Conservation (phyloP, 2,888 invertebrate species). For the Hanleya hanleyi region DNA sequence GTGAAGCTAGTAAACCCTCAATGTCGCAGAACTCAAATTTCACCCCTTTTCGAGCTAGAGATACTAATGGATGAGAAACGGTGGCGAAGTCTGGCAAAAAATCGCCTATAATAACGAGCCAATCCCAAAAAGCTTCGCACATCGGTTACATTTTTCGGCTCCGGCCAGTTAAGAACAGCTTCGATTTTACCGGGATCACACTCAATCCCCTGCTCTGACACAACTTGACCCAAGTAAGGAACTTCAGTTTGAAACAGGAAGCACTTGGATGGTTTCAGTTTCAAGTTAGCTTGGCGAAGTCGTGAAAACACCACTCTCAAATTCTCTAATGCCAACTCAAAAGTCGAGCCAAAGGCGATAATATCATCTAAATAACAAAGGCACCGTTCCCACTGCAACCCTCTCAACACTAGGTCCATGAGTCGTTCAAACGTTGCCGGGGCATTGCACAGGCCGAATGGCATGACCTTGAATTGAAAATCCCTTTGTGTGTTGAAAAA, state of each 20-base stretch:
- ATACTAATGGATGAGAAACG: not conserved
- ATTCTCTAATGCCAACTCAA: no score
- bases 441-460: no score
- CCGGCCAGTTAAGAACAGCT: not conserved
- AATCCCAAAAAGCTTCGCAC: conserved; percentile 21
- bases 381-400: no score
- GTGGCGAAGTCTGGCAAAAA: conserved; percentile 13
- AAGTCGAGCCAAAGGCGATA: no score
- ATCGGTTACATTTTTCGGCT: conserved; percentile 13
- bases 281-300: no score
- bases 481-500: no score
- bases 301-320: no score
- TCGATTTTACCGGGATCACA: conserved; percentile 17
- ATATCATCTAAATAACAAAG: no score
- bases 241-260: conserved; percentile 26
- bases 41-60: conserved; percentile 18
- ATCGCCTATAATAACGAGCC: conserved; percentile 30
- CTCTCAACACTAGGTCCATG: no score
- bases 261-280: conserved; percentile 48
- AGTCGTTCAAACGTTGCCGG: no score
- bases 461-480: no score
- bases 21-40: conserved; percentile 28
- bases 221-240: conserved; percentile 23
- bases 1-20: not conserved
- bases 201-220: conserved; percentile 7